Evolutionary conservation across 2,888 invertebrate species (phyloP).

Genomic region (Tenthredo notha): DNA sequence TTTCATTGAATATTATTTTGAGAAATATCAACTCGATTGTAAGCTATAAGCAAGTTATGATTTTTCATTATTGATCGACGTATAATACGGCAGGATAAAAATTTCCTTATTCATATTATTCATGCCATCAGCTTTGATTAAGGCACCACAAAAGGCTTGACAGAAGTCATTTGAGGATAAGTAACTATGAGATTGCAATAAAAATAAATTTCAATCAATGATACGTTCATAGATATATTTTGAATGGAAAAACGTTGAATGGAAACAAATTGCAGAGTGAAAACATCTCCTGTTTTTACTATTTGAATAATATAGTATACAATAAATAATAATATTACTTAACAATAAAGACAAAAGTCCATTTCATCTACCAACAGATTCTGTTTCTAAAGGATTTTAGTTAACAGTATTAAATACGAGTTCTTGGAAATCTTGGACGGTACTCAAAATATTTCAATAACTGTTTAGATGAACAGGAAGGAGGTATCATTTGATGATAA

Average conservation of each 20-base stretch:
- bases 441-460: background rate
- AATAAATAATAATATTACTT: background rate
- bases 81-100: background rate
- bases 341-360: background rate
- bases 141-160: constrained; percentile 17
- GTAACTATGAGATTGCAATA: background rate
- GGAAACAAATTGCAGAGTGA: background rate
- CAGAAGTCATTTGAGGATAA: background rate
- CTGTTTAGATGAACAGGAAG: background rate
- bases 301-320: background rate
- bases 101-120: background rate
- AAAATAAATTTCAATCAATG: background rate
- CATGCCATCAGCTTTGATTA: background rate
- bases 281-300: background rate
- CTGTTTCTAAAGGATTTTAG: background rate
- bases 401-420: background rate
- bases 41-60: background rate
- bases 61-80: background rate
- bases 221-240: background rate
- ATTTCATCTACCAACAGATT: background rate
- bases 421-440: background rate
- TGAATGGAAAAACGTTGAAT: background rate
- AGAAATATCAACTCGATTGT: background rate
- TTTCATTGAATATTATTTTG: constrained; percentile 2
- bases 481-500: background rate